A percentile compares a stretch with the other conserved stretches of the same genome.
Conservation (phyloP, 2,797 vertebrate genomes). For the Enteromius mattozi region DNA sequence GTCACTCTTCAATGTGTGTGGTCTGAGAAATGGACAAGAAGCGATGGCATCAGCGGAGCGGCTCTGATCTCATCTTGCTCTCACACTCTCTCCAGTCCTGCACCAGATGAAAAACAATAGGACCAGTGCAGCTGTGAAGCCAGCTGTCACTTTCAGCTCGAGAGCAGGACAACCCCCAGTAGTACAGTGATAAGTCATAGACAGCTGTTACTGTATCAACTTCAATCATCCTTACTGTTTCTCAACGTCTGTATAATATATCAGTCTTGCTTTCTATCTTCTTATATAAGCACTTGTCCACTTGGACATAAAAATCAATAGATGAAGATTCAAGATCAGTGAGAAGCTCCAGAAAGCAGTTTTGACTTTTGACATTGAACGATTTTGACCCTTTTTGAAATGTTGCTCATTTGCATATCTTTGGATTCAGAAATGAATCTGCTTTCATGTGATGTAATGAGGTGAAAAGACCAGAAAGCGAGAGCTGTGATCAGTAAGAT, state of each 20-base stretch:
- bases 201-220: slow-evolving; percentile 49
- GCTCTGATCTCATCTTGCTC: slow-evolving; percentile 43
- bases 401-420: background rate
- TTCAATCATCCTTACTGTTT: background rate
- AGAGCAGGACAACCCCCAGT: slow-evolving; percentile 40
- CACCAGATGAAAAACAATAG: slow-evolving; percentile 48
- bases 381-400: background rate
- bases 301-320: background rate
- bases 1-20: slow-evolving; percentile 18
- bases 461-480: background rate
- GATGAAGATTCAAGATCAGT: background rate
- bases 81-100: slow-evolving; percentile 39
- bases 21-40: slow-evolving; percentile 34
- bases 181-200: slow-evolving; percentile 39
- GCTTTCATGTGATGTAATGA: background rate
- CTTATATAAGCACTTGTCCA: background rate
- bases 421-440: background rate
- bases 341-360: background rate
- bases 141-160: slow-evolving; percentile 52
- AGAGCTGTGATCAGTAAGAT: slow-evolving; percentile 23
- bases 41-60: slow-evolving; percentile 1
- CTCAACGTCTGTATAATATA: background rate
- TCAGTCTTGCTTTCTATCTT: background rate
- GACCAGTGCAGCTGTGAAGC: slow-evolving; percentile 57
- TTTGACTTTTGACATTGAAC: background rate